Percentiles rank a stretch among this genome's conserved stretches.
Conservation (phyloP, 2,113 vertebrate species). For the Chloropsis cyanopogon region DNA sequence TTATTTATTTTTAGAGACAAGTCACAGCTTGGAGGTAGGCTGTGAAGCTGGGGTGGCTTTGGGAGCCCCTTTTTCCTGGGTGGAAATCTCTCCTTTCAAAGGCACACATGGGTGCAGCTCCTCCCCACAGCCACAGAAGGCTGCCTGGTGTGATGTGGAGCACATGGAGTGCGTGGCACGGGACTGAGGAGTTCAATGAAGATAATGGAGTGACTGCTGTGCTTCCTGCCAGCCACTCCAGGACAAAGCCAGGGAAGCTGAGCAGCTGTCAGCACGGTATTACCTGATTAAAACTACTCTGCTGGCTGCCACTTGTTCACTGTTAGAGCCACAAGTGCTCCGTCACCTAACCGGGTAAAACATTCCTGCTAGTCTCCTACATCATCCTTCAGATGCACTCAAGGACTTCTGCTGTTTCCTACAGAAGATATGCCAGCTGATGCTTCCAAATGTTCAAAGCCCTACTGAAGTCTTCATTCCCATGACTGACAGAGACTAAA, state of each 20-base stretch:
- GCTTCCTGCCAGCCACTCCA: background rate
- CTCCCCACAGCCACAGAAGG: fast-evolving
- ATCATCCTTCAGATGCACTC: background rate
- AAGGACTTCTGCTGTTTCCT: background rate
- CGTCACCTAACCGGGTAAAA: background rate
- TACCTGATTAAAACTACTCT: constrained; percentile 1
- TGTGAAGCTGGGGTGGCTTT: background rate
- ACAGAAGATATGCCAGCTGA: background rate
- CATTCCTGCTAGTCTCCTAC: background rate
- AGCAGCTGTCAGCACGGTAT: background rate
- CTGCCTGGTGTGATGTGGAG: fast-evolving
- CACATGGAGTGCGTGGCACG: fast-evolving
- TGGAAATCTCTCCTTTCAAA: background rate
- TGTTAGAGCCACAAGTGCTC: background rate
- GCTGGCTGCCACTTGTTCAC: background rate
- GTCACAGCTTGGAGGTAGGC: background rate
- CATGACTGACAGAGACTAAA: background rate
- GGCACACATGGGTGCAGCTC: background rate
- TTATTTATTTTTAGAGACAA: constrained; percentile 1
- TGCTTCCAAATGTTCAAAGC: background rate
- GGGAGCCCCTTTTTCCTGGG: background rate
- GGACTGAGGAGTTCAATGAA: background rate
- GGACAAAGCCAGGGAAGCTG: background rate
- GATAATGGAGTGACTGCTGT: background rate
- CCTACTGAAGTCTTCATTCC: background rate